Conservation (phyloP, 2,888 invertebrate genomes). For the Oscheius sp. region DNA sequence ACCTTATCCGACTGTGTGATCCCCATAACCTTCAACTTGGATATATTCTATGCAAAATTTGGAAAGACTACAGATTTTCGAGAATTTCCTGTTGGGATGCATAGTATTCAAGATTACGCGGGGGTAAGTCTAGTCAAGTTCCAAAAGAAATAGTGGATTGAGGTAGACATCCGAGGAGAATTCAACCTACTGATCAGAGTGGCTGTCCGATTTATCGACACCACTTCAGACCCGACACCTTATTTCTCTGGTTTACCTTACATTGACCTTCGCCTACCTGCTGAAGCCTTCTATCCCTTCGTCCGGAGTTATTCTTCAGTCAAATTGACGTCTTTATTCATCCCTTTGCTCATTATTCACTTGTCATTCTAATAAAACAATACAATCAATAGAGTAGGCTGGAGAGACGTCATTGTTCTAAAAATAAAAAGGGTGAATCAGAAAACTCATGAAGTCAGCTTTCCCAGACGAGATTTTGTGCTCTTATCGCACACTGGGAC, state of each 20-base stretch:
- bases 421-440: too few relatives aligned
- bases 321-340: neutral
- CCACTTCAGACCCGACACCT: conserved; percentile 7
- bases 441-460: too few relatives aligned
- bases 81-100: neutral
- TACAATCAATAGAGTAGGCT: too few relatives aligned
- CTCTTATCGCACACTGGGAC: too few relatives aligned
- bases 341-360: neutral
- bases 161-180: neutral
- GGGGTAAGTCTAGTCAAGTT: neutral
- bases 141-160: neutral
- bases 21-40: conserved; percentile 8
- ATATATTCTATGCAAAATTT: conserved; percentile 11
- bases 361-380: too few relatives aligned
- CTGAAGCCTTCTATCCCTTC: conserved; percentile 31
- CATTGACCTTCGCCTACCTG: conserved; percentile 31
- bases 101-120: neutral
- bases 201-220: neutral
- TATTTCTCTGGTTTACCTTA: conserved; percentile 18
- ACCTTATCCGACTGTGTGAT: neutral
- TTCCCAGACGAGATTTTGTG: too few relatives aligned
- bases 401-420: too few relatives aligned
- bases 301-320: neutral
- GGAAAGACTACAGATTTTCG: neutral
- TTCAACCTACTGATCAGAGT: neutral